Evolutionary conservation across 2,113 vertebrate species (phyloP), one percentile per base, ranked within the genome.

Genomic region (Thymallus thymallus): DNA sequence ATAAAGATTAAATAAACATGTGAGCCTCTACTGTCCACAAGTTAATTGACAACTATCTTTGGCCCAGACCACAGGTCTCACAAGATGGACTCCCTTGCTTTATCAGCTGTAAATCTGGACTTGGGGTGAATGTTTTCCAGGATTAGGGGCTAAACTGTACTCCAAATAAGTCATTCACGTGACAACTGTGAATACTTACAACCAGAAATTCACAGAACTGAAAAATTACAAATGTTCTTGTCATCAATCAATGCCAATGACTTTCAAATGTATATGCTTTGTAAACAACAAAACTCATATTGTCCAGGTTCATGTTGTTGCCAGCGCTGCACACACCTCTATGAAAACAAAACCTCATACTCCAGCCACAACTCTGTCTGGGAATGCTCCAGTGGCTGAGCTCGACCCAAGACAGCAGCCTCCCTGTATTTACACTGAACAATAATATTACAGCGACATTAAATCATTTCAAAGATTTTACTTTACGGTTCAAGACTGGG

Each of bases 271-370:
- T 10, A 41, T 41, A 41, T 22, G 22, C n/a, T 10, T 18, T 61
- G 60, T 61, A 61, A 61, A 61, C 60, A 23, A 24, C 22, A 0
- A 24, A 24, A n/a, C 20, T 1, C 0, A 20, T 41, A 41, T 41
- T 41, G 35, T 35, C 29, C 65, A 35, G 29, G 20, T 16, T 29
- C 35, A 32, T 35, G 32, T 67, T 67, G 10, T 67, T 41, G 9
- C 32, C 24, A 67, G 9, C 3, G 6, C 32, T 35, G 4, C 29
- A 22, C 20, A 22, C n/a, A 56, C 26, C 30, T 41, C 14, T 71
- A 24, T 18, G 60, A 58, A 71, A 41, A 41, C 70, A 41, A 72
- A 72, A 64, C 41, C 48, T 51, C 22, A 29, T 61, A 51, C 41
- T 16, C 22, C 41, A 29, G 22, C 58, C 58, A 45, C 35, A 10